Base-by-base conservation (phyloP, 2,888 invertebrate species). In the Drosophila nigricruria region DNA sequence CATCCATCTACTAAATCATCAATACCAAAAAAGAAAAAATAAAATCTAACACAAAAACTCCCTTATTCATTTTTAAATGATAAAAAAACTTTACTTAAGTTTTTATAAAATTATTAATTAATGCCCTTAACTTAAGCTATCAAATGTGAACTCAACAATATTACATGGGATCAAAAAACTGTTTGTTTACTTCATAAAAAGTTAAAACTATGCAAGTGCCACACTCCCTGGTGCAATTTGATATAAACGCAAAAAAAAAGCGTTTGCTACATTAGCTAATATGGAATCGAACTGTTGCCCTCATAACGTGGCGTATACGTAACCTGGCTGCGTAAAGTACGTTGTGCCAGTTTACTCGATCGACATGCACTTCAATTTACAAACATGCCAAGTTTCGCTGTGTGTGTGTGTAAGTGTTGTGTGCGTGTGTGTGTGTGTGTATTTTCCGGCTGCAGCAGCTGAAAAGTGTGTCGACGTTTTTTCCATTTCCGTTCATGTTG, bases 301-400 rank as follows among this genome's bases (percentile, higher is more conserved):
- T 59, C 62, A 62, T 53, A 61, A 71, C 74, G 56, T 42, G 68
- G 77, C 82, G 87, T 76, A 80, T 84, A 87, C 87, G 80, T 84
- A 82, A 82, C 82, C 65, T 70, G 69, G 20, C 63, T 70, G 73
- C 63, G 68, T 68, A 36, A 27, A 62, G 85, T 73, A 70, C 82
- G 66, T 82, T 85, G 84, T 88, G 82, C 84, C 74, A 79, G 79
- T 82, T 85, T 73, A 38, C 79, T 70, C 79, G 70, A 88, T 85
- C 82, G 76, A 85, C 85, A 50, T 77, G 81, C 82, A 88, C 84
- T 88, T 85, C 84, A 85, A 88, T 88, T 79, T 77, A 72, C 74
- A 70, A 76, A 81, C 85, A 73, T 71, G 71, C 57, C 49, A 43
- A 49, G 59, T 53, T 32, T 45, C 45, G n/a, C 50, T 30, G n/a